Conservation (phyloP, 2,888 invertebrate species). For the Rhagium mordax region DNA sequence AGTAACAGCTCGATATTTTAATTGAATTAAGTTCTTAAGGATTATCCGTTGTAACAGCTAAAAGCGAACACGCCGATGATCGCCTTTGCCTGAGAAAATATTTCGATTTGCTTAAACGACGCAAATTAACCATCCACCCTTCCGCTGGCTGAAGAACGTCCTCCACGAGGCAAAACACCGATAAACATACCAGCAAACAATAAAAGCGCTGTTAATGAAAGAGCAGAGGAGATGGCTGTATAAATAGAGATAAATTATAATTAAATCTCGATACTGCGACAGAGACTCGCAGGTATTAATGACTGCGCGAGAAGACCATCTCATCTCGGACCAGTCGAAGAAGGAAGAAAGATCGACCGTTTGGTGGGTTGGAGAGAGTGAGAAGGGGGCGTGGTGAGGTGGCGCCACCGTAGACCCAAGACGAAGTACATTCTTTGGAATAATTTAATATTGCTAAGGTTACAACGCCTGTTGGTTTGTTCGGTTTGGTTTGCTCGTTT, state of each 20-base stretch:
- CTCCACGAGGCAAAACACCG: neutral
- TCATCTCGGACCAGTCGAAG: constrained; percentile 33
- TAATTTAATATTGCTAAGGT: constrained; percentile 49
- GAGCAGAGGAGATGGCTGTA: constrained; percentile 38
- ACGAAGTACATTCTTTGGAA: constrained; percentile 41
- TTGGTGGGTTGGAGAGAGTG: constrained; percentile 41
- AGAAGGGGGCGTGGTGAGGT: constrained; percentile 62
- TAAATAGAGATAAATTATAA: constrained; percentile 63
- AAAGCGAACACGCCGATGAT: constrained; percentile 1
- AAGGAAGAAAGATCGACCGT: constrained; percentile 40
- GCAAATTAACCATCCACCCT: neutral
- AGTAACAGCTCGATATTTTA: neutral
- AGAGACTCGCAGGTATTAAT: constrained; percentile 37
- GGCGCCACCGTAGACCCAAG: constrained; percentile 59
- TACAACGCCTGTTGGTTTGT: constrained; percentile 44
- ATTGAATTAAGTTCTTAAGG: constrained; percentile 8
- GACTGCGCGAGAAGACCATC: constrained; percentile 35
- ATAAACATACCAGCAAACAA: constrained; percentile 36
- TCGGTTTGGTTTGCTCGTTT: no score
- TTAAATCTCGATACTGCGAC: constrained; percentile 53
- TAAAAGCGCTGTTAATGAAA: constrained; percentile 52
- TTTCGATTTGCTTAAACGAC: neutral
- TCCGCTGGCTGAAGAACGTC: neutral
- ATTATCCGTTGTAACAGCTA: constrained; percentile 10
- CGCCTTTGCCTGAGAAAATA: no score